These are phyloP conservation scores for Apistogramma diplotaenia DNA, from an alignment of 2,113 vertebrate genomes.

Conservation along the genomic window DNA sequence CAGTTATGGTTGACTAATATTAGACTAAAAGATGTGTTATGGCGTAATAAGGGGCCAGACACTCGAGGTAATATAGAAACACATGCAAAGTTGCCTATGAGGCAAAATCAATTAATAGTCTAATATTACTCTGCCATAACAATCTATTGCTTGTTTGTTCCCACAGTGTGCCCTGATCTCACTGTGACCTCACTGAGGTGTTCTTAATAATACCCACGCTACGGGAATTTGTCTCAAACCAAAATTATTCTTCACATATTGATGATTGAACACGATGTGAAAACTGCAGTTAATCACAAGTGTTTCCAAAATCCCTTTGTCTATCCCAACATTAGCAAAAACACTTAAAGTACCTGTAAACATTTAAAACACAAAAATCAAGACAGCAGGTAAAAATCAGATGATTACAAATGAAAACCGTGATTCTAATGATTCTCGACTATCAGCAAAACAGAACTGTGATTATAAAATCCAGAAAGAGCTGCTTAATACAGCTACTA, in stretches of 20 bases:
- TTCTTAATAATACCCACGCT: neutral
- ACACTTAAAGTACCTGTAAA: neutral
- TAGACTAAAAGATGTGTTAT: neutral
- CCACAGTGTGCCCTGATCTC: neutral
- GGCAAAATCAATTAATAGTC: neutral
- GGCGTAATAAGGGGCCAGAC: neutral
- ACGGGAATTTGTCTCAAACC: neutral
- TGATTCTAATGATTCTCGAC: neutral
- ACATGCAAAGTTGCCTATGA: neutral
- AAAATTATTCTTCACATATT: neutral
- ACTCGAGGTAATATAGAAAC: neutral
- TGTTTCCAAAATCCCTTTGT: slow-evolving; percentile 47
- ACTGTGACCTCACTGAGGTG: neutral
- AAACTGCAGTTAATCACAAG: neutral
- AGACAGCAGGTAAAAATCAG: neutral
- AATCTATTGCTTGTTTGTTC: neutral
- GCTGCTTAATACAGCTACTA: neutral
- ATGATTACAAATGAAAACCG: neutral
- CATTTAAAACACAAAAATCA: neutral
- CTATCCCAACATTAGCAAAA: slow-evolving; percentile 34
- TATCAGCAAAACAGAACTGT: neutral
- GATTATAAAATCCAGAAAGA: neutral
- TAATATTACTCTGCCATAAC: neutral
- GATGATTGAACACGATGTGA: neutral
- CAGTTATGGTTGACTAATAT: neutral